phyloP scores from a whole-genome alignment of 2,797 vertebrate species.

The Melanotaenia parkinsoni region DNA sequence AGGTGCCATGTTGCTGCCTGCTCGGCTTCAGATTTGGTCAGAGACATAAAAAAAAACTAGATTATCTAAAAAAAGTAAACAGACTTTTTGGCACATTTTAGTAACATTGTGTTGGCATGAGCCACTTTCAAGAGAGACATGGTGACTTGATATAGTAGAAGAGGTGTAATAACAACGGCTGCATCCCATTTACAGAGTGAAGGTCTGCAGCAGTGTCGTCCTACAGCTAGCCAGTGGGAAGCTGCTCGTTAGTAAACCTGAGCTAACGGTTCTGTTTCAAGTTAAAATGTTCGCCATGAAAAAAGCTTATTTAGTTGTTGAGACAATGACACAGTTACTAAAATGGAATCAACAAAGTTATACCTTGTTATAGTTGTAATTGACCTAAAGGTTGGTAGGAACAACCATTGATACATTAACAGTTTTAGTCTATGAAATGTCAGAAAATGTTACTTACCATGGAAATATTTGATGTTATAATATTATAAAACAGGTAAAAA shows the following conservation, averaged over 20 bases:
- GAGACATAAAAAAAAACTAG: background rate
- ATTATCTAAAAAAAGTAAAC: background rate
- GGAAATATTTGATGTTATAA: background rate
- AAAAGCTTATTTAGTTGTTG: background rate
- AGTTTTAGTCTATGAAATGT: background rate
- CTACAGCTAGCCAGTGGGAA: background rate
- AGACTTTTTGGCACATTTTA: background rate
- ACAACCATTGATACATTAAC: background rate
- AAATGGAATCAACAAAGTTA: background rate
- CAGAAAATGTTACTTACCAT: constrained; percentile 1
- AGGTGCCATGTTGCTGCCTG: constrained; percentile 1
- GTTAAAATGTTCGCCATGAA: background rate
- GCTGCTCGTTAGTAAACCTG: background rate
- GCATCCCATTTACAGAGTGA: background rate
- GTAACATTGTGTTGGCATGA: background rate
- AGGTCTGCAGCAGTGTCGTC: background rate
- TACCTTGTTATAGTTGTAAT: background rate
- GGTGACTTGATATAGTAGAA: background rate
- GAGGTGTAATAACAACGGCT: background rate
- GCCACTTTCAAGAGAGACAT: background rate
- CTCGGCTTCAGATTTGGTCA: constrained; percentile 14
- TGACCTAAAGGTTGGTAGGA: background rate
- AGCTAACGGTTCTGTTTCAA: background rate
- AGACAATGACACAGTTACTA: background rate
- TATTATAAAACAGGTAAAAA: background rate